phyloP scores from a whole-genome alignment of 2,797 vertebrate genomes.

The Chromis chromis region DNA sequence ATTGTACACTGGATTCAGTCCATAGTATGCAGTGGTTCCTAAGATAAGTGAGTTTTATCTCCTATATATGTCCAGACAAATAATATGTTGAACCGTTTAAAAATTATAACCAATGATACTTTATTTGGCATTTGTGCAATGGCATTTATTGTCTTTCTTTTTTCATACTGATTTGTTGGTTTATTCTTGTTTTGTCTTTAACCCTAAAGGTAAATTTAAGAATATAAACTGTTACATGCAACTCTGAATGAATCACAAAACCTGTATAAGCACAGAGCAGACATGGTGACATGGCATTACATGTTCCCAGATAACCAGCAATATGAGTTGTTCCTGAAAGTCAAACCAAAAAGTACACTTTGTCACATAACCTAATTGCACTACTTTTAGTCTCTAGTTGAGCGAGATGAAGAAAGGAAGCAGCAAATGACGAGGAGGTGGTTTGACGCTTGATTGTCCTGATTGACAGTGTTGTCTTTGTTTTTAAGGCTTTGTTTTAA shows the following conservation, averaged over 20 bases:
- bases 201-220: background rate
- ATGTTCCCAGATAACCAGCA: constrained; percentile 2
- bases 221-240: background rate
- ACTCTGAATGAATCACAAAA: background rate
- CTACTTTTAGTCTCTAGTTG: constrained; percentile 40
- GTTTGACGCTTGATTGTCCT: constrained; percentile 16
- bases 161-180: background rate
- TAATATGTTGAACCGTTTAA: no score
- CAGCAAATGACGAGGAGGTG: background rate
- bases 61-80: background rate
- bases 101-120: no score
- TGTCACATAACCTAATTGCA: constrained; percentile 36
- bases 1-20: background rate
- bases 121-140: no score
- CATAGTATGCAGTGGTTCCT: background rate
- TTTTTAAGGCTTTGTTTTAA: background rate
- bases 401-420: background rate
- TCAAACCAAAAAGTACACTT: constrained; percentile 29
- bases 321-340: constrained; percentile 24
- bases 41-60: background rate
- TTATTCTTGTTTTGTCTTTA: background rate
- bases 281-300: background rate
- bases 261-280: background rate
- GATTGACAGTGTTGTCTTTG: background rate
- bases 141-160: background rate